Base-by-base conservation (phyloP, 2,797 vertebrate genomes). In the Picus viridis region DNA sequence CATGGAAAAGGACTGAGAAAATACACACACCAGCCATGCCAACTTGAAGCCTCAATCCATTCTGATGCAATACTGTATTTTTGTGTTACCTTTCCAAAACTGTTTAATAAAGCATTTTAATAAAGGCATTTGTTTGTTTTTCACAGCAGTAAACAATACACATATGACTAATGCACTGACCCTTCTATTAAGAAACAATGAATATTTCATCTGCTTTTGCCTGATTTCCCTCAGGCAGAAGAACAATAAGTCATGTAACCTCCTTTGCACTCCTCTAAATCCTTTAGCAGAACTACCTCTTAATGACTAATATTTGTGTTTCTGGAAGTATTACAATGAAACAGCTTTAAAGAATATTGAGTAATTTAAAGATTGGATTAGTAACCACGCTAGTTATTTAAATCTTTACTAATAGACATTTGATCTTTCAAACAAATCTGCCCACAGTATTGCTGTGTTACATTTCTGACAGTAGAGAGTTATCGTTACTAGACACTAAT, bases 381-480 rank as follows among this genome's bases (percentile, higher is more conserved):
- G 89, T 72, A 86, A 14, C 12, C 19, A 71, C 45, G 80, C 3
- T 77, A 69, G 62, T 88, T 82, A 77, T 7, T 83, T 75, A 88
- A 77, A 85, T 74, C 18, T 83, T 68, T 80, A 83, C 54, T 72
- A 18, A 12, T 69, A 83, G 30, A 86, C 89, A 92, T 56, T 12
- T 30, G 27, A 23, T 63, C 73, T 89, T 71, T 80, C 45, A 80
- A 53, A 85, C 30, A 68, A 34, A 83, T 64, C 45, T 89, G 41
- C 41, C 73, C 29, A 65, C 51, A 82, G 23, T 49, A 63, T 18
- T 27, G 12, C 64, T 34, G 57, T 81, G 53, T 59, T 73, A 68
- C 39, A 56, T 43, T 84, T 73, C 58, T 78, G 62, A 86, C 53
- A 88, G 56, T 12, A 88, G 64, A 72, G 36, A 80, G 65, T 10